A percentile compares a stretch with the other conserved stretches of the same genome.
Conservation (phyloP, 53 echinoderm and acorn worm species). For the Crossaster papposus region DNA sequence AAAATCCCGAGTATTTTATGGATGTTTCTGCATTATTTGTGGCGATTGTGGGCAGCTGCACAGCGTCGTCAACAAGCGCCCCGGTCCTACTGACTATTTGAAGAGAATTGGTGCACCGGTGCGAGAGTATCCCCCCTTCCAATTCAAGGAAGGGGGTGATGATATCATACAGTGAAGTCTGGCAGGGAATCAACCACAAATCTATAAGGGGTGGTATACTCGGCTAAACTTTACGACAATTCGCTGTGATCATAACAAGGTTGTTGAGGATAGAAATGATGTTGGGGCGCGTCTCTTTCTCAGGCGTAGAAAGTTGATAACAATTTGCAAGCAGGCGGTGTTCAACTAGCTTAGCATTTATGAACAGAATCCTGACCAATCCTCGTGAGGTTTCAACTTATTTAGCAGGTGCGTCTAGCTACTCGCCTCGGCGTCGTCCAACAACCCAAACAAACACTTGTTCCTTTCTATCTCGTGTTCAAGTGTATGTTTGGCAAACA, state of each 20-base stretch:
- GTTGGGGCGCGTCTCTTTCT: constrained; percentile 23
- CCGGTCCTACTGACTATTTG: constrained; percentile 24
- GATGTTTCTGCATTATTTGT: constrained; percentile 63
- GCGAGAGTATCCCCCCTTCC: constrained; percentile 16
- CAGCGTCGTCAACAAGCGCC: constrained; percentile 45
- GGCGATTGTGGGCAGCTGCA: constrained; percentile 54
- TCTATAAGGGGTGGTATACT: constrained; percentile 22
- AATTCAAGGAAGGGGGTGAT: neutral
- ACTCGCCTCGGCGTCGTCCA: constrained; percentile 23
- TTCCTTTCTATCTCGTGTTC: constrained; percentile 44
- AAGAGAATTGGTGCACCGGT: constrained; percentile 37
- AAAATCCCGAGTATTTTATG: constrained; percentile 58
- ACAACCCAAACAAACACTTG: constrained; percentile 49
- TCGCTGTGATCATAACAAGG: constrained; percentile 45
- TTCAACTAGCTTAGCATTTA: neutral
- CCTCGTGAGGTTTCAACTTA: neutral
- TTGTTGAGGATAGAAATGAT: constrained; percentile 31
- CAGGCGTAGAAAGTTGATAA: constrained; percentile 10
- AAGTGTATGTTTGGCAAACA: constrained; percentile 60
- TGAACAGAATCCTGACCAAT: neutral
- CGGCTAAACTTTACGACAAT: neutral
- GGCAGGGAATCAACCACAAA: neutral
- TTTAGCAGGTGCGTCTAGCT: constrained; percentile 28
- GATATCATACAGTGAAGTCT: neutral
- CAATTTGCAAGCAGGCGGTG: neutral